phyloP scores from a whole-genome alignment of 2,888 invertebrate genomes.

The Cerceris rybyensis region DNA sequence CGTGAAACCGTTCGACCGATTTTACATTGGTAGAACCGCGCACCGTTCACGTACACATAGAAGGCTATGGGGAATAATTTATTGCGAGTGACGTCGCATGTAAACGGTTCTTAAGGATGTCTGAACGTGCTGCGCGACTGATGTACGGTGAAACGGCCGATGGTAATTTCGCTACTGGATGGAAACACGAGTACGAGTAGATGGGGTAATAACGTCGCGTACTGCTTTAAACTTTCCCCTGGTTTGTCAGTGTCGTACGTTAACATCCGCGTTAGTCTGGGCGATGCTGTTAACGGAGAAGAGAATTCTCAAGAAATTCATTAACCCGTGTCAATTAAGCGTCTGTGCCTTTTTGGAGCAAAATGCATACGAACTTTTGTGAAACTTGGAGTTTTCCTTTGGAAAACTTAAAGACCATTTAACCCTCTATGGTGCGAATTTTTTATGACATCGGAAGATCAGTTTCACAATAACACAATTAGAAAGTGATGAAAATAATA shows the following conservation, averaged over 20 bases:
- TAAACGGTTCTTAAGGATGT: conserved; percentile 45
- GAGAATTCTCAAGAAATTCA: no score
- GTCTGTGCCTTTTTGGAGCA: no score
- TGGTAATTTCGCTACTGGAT: conserved; percentile 36
- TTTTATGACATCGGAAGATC: no score
- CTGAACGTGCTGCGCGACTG: conserved; percentile 33
- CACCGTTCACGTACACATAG: background rate
- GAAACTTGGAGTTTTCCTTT: no score
- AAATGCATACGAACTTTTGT: no score
- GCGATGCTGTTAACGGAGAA: background rate
- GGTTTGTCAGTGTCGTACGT: conserved; percentile 8
- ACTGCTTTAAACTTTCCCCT: conserved; percentile 31
- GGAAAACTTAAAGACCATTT: no score
- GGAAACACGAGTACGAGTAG: background rate
- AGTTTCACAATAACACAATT: no score
- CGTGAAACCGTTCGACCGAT: conserved; percentile 39
- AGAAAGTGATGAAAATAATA: no score
- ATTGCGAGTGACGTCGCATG: conserved; percentile 28
- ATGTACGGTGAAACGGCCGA: conserved; percentile 34
- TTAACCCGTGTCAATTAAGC: no score
- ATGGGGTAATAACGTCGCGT: conserved; percentile 10
- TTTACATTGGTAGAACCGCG: conserved; percentile 37
- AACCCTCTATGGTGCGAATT: no score
- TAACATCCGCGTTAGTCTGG: conserved; percentile 6
- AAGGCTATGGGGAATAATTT: conserved; percentile 29